phyloP scores from a whole-genome alignment of 1,140 invertebrate genomes.

The Drosophila leontia region DNA sequence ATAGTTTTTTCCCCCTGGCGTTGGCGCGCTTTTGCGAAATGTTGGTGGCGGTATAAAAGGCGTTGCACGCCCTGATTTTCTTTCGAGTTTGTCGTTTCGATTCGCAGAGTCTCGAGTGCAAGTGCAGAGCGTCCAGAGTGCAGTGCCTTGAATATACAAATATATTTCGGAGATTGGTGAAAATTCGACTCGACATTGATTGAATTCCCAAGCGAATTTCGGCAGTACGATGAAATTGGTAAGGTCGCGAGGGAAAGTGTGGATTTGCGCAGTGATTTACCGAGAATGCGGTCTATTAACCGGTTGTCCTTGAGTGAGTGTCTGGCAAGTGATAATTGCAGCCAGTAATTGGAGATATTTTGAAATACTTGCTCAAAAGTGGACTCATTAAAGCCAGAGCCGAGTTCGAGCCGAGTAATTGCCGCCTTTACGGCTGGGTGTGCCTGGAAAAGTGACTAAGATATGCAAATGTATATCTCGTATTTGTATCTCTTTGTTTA shows the following conservation, averaged over 20 bases:
- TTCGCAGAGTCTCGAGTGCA: conserved; percentile 83
- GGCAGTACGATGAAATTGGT: conserved; percentile 61
- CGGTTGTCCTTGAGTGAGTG: conserved; percentile 52
- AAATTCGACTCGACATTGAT: conserved; percentile 59
- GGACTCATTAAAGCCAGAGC: conserved; percentile 16
- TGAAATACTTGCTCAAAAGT: conserved; percentile 22
- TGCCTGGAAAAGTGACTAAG: neutral
- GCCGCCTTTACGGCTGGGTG: conserved; percentile 15
- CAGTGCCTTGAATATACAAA: conserved; percentile 20
- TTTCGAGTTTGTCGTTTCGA: conserved; percentile 84
- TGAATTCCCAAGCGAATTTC: conserved; percentile 9
- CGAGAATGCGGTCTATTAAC: conserved; percentile 44
- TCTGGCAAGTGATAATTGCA: conserved; percentile 18
- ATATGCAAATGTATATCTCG: neutral
- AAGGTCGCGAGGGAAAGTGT: conserved; percentile 51
- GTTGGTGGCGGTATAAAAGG: conserved; percentile 82
- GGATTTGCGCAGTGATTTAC: conserved; percentile 30
- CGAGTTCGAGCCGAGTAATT: conserved; percentile 16
- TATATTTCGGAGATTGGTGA: conserved; percentile 67
- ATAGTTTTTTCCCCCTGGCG: conserved; percentile 25
- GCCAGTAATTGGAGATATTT: conserved; percentile 24
- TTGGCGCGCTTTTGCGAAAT: conserved; percentile 58
- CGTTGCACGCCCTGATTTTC: conserved; percentile 84
- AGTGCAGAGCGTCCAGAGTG: conserved; percentile 62
- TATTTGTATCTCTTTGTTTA: conserved; percentile 5